A percentile compares a stretch with the other conserved stretches of the same genome.
phyloP scores from a whole-genome alignment of 2,888 invertebrate genomes.

The Fragum whitleyi region DNA sequence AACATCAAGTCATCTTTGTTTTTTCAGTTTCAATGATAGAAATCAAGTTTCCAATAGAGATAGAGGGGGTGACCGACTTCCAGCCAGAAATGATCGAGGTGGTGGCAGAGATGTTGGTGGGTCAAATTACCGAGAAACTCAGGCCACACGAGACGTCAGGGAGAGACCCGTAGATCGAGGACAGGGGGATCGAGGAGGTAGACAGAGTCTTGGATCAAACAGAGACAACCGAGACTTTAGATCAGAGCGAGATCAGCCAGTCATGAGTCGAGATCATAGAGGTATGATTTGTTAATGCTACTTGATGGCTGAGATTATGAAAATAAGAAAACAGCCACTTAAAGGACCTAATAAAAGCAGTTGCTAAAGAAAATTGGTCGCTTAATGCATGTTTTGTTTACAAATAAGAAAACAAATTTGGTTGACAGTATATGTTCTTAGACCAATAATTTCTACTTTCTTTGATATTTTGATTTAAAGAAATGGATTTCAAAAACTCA shows the following conservation, averaged over 20 bases:
- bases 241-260: slow-evolving; percentile 40
- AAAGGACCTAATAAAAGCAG: no score
- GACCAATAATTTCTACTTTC: no score
- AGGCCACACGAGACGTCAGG: slow-evolving; percentile 44
- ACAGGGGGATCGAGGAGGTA: slow-evolving; percentile 41
- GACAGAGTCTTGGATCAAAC: slow-evolving; percentile 47
- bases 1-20: no score
- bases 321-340: no score
- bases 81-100: slow-evolving; percentile 30
- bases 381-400: no score
- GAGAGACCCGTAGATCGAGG: slow-evolving; percentile 48
- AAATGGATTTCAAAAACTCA: no score
- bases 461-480: no score
- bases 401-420: no score
- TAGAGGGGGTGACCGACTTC: slow-evolving; percentile 2
- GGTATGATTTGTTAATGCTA: slow-evolving; percentile 26
- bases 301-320: background rate
- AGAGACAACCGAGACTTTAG: slow-evolving; percentile 51
- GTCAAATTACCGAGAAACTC: slow-evolving; percentile 51
- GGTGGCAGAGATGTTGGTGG: slow-evolving; percentile 46
- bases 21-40: slow-evolving; percentile 20
- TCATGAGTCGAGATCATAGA: slow-evolving; percentile 55
- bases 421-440: no score
- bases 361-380: no score
- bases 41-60: slow-evolving; percentile 16